These are phyloP conservation scores for Cristatella mucedo DNA, from an alignment of 2,888 invertebrate genomes.

Conservation along the genomic window DNA sequence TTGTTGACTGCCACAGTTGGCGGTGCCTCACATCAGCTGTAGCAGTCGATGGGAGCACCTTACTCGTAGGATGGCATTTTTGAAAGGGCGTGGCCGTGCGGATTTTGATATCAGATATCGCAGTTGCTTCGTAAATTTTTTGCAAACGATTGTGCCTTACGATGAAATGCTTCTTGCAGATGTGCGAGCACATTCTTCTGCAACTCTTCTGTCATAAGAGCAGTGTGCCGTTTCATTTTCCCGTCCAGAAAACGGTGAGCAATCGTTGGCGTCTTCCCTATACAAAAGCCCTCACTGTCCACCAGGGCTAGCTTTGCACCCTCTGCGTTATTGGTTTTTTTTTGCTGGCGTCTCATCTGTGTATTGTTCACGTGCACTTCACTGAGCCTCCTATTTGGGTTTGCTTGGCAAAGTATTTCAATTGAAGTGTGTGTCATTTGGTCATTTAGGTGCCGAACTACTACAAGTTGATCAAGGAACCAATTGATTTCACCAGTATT, in stretches of 20 bases:
- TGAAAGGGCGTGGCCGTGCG: no score
- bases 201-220: slow-evolving; percentile 80
- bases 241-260: slow-evolving; percentile 58
- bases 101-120: no score
- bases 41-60: no score
- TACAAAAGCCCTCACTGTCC: neutral
- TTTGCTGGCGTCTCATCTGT: slow-evolving; percentile 10
- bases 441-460: slow-evolving; percentile 49
- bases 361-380: slow-evolving; percentile 4
- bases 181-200: slow-evolving; percentile 59
- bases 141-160: no score
- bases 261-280: neutral
- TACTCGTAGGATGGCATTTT: no score
- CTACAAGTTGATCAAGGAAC: slow-evolving; percentile 54
- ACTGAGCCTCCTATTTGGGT: neutral
- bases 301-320: neutral
- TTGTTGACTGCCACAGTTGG: no score
- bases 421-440: slow-evolving; percentile 12
- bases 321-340: slow-evolving; percentile 19
- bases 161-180: slow-evolving; percentile 20
- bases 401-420: neutral
- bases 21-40: no score
- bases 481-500: slow-evolving; percentile 71
- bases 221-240: slow-evolving; percentile 71
- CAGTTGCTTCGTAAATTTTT: no score